Base-by-base conservation (phyloP, 2,113 vertebrate species). In the Egretta garzetta region DNA sequence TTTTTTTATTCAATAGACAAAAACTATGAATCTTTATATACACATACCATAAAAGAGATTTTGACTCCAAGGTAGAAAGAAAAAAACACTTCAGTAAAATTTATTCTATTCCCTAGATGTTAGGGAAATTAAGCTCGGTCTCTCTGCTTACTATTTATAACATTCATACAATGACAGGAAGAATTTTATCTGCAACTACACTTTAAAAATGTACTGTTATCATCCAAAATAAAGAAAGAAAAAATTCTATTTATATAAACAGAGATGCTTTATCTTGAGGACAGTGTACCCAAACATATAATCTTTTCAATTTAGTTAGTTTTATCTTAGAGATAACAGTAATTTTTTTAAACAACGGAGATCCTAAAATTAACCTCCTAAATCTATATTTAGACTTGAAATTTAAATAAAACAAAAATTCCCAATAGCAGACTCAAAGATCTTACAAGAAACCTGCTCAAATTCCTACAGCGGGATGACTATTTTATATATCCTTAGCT, bases 391-490 rank as follows among this genome's bases (percentile, higher is more conserved):
- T 66, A 58, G 45, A 21, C 28, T 59, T 70, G 28, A 76, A 68
- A 63, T 56, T 53, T 35, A 50, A 93, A 84, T 23, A 45, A 56
- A 80, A 71, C 14, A 86, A 55, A 66, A 85, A 49, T 27, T 92
- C 37, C 58, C 64, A 63, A 23, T 9, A 70, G 60, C 30, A 85
- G 45, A 74, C 35, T 72, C 33, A 11, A 82, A 89, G 49, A 20
- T 58, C 68, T 59, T 50, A 33, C 7, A 49, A 60, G 37, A 79
- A 68, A 58, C n/a, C 22, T 66, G 32, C 55, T 80, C 52, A 43
- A 62, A 37, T 52, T 47, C 41, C 15, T 47, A 13, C 12, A 35
- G 14, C 0, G 0, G 23, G 4, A 14, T 45, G 26, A n/a, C 21
- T 45, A 12, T 64, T 68, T 53, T 21, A 41, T 52, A 37, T 52